phyloP scores from a whole-genome alignment of 2,888 invertebrate species.

The Mylabris sibirica region DNA sequence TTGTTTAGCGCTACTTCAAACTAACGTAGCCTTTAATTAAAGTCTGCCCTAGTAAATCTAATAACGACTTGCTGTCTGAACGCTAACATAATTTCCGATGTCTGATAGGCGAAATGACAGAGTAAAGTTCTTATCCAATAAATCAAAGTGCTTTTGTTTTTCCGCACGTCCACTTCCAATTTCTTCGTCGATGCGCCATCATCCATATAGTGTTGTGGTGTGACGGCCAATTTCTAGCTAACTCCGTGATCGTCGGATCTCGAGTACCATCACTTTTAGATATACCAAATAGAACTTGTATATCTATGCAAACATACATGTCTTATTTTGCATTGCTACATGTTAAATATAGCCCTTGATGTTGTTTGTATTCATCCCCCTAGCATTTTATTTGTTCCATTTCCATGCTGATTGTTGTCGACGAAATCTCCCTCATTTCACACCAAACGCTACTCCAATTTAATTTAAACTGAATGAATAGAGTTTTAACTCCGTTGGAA shows the following conservation, averaged over 20 bases:
- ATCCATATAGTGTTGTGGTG: conserved; percentile 34
- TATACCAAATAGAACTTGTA: conserved; percentile 24
- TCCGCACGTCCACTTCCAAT: conserved; percentile 57
- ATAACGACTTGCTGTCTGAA: conserved; percentile 40
- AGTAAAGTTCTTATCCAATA: conserved; percentile 47
- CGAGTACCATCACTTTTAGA: conserved; percentile 43
- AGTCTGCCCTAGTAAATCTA: conserved; percentile 41
- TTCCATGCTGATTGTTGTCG: conserved; percentile 36
- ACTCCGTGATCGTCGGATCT: conserved; percentile 53
- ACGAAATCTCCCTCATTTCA: conserved; percentile 26
- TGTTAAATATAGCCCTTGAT: conserved; percentile 25
- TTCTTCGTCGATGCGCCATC: conserved; percentile 52
- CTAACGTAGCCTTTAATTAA: conserved; percentile 33
- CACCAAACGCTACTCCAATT: conserved; percentile 22
- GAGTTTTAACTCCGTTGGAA: conserved; percentile 8
- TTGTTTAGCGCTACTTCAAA: conserved; percentile 10
- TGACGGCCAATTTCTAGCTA: conserved; percentile 51
- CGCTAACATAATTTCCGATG: conserved; percentile 50
- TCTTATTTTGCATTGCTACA: not conserved
- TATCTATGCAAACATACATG: not conserved
- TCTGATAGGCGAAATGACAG: conserved; percentile 51
- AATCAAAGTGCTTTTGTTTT: conserved; percentile 53
- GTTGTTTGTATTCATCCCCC: conserved; percentile 24
- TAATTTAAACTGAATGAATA: conserved; percentile 30
- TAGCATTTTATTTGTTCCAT: conserved; percentile 29